Percentiles rank a stretch among this genome's conserved stretches.
phyloP scores from a whole-genome alignment of 2,888 invertebrate genomes.

The Macrophya annulata region DNA sequence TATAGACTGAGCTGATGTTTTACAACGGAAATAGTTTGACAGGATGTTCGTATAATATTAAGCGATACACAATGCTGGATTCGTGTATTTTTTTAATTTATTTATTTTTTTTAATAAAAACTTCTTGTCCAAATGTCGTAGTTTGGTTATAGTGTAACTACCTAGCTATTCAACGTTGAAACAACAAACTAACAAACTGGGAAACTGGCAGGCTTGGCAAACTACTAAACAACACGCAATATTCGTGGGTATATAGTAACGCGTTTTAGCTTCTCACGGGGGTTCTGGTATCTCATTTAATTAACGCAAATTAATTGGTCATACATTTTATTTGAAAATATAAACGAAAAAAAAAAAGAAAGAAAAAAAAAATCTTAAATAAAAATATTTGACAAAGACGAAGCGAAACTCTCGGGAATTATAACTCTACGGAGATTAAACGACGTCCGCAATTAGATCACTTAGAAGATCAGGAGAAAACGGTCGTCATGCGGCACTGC shows the following conservation, averaged over 20 bases:
- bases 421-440: conserved; percentile 42
- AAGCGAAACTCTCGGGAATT: conserved; percentile 1
- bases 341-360: not conserved
- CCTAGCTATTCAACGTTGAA: not conserved
- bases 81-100: conserved; percentile 22
- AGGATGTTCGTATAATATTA: conserved; percentile 29
- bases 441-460: conserved; percentile 47
- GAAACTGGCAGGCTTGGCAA: conserved; percentile 12
- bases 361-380: not conserved
- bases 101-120: conserved; percentile 1
- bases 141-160: too few species aligned
- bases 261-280: not conserved
- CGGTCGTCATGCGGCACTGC: not conserved
- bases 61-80: conserved; percentile 44
- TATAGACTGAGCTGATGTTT: conserved; percentile 9
- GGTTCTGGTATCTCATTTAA: not conserved
- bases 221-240: conserved; percentile 1
- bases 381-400: conserved; percentile 3
- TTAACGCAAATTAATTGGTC: not conserved
- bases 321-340: too few species aligned
- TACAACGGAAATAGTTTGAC: conserved; percentile 52
- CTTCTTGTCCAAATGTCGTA: conserved; percentile 4
- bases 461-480: conserved; percentile 17
- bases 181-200: conserved; percentile 49
- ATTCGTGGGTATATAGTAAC: not conserved